Conservation (phyloP, 2,888 invertebrate species). For the Mythimna ferrago region DNA sequence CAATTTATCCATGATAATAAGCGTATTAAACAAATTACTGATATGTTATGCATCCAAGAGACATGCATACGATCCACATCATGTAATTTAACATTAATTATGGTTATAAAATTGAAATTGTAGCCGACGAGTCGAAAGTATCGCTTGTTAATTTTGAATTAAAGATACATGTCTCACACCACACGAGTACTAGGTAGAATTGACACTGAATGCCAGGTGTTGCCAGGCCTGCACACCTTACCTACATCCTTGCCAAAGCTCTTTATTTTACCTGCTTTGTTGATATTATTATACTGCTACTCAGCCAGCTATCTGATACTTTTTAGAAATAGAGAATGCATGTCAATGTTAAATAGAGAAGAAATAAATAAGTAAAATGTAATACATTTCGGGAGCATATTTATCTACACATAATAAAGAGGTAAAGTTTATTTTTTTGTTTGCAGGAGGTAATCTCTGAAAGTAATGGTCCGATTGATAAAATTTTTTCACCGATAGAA, state of each 20-base stretch:
- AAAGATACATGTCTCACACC: constrained; percentile 35
- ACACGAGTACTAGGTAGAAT: constrained; percentile 21
- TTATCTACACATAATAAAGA: too few relatives aligned
- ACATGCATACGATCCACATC: constrained; percentile 19
- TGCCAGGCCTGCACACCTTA: constrained; percentile 29
- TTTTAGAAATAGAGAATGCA: neutral
- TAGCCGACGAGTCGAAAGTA: constrained; percentile 8
- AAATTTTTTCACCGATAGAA: too few relatives aligned
- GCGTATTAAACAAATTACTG: constrained; percentile 5
- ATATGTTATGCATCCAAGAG: constrained; percentile 10
- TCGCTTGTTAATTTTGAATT: constrained; percentile 45
- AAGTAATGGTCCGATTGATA: too few relatives aligned
- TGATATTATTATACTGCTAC: constrained; percentile 5
- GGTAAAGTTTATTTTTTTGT: too few relatives aligned
- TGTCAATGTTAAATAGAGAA: neutral
- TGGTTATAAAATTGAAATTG: constrained; percentile 36
- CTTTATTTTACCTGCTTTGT: constrained; percentile 38
- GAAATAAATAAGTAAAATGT: neutral
- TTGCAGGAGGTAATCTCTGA: too few relatives aligned
- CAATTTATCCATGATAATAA: neutral
- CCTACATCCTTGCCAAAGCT: constrained; percentile 46
- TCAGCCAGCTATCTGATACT: constrained; percentile 8
- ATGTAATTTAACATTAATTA: constrained; percentile 25
- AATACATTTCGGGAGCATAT: too few relatives aligned
- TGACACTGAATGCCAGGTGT: constrained; percentile 46